These are phyloP conservation scores for Morinoia aosen DNA, from an alignment of 2,888 invertebrate genomes.

Conservation along the genomic window DNA sequence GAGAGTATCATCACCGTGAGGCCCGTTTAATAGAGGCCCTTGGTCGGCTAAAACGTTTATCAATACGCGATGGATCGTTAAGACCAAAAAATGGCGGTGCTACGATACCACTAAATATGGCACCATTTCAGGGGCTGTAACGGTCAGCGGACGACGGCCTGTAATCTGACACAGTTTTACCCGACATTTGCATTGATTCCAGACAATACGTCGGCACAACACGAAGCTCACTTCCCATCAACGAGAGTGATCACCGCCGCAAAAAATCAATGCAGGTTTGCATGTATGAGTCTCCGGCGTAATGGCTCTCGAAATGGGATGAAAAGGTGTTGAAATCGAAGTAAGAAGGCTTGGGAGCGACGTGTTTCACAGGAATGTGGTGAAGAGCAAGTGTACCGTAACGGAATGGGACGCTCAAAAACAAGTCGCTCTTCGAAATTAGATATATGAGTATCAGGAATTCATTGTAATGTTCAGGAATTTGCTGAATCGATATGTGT, in stretches of 20 bases:
- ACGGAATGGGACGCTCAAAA: no score
- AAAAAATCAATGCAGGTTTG: not conserved
- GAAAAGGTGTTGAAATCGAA: not conserved
- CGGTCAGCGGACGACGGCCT: not conserved
- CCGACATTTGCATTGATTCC: constrained; percentile 43
- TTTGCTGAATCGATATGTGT: no score
- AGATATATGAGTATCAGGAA: no score
- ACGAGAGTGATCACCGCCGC: not conserved
- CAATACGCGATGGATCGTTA: constrained; percentile 14
- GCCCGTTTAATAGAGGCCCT: not conserved
- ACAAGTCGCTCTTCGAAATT: no score
- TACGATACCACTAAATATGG: constrained; percentile 21
- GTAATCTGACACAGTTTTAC: not conserved
- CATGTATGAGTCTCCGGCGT: not conserved
- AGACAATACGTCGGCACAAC: not conserved
- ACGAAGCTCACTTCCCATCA: not conserved
- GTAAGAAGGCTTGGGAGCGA: not conserved
- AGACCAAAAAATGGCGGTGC: not conserved
- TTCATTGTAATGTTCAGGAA: no score
- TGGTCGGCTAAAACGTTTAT: constrained; percentile 31
- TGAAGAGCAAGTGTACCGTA: no score
- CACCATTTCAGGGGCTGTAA: constrained; percentile 21
- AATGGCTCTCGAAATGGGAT: not conserved
- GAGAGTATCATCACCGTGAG: not conserved
- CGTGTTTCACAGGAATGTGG: no score